Conservation (phyloP, 2,113 vertebrate species). For the Apeltes quadracus region DNA sequence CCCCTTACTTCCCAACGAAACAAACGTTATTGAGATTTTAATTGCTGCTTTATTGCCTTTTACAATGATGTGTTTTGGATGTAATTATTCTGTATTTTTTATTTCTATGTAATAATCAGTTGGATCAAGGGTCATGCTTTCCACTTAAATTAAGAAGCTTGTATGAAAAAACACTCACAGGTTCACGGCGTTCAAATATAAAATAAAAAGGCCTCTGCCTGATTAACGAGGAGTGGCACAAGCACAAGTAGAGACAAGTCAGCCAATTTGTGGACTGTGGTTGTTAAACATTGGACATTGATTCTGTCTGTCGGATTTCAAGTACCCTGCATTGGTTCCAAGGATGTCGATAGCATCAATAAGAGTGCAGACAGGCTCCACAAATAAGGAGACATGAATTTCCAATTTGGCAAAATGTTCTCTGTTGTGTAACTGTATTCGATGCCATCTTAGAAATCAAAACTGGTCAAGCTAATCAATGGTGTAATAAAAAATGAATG, state of each 20-base stretch:
- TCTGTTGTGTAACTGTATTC: slow-evolving; percentile 74
- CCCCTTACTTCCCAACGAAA: slow-evolving; percentile 66
- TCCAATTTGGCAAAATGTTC: slow-evolving; percentile 74
- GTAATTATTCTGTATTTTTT: slow-evolving; percentile 83
- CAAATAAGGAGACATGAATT: slow-evolving; percentile 61
- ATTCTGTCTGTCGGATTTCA: slow-evolving; percentile 54
- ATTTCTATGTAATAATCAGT: slow-evolving; percentile 79
- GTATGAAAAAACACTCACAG: slow-evolving; percentile 57
- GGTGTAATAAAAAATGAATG: slow-evolving; percentile 82
- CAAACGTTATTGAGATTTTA: slow-evolving; percentile 79
- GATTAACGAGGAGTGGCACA: slow-evolving; percentile 69
- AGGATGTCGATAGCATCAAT: slow-evolving; percentile 45
- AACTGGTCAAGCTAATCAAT: slow-evolving; percentile 75
- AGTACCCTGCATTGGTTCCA: slow-evolving; percentile 45
- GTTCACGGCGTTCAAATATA: slow-evolving; percentile 51
- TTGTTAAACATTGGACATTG: slow-evolving; percentile 47
- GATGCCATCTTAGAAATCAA: slow-evolving; percentile 75
- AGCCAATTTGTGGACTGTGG: slow-evolving; percentile 59
- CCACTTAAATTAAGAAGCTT: slow-evolving; percentile 69
- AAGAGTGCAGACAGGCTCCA: slow-evolving; percentile 71
- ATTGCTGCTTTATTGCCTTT: slow-evolving; percentile 85
- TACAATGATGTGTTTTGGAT: slow-evolving; percentile 84
- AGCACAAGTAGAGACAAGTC: slow-evolving; percentile 77
- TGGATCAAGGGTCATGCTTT: slow-evolving; percentile 80
- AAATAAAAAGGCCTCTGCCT: slow-evolving; percentile 39